A percentile compares a stretch with the other conserved stretches of the same genome.
These are phyloP conservation scores for Pollenia angustigena DNA, from an alignment of 2,888 invertebrate species.

Conservation along the genomic window DNA sequence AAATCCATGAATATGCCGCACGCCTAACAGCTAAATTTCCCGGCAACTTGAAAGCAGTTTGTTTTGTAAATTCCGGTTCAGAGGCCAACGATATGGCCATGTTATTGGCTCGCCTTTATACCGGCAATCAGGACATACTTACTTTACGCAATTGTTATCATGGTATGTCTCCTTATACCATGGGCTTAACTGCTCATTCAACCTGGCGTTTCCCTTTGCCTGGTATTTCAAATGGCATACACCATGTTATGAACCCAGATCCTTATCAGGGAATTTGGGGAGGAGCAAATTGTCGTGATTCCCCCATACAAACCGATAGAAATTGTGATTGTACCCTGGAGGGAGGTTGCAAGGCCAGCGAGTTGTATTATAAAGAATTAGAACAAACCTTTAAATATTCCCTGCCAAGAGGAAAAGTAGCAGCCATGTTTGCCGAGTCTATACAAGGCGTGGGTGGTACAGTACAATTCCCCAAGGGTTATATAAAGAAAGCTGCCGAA, in stretches of 20 bases:
- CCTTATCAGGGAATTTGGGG: slow-evolving; percentile 96
- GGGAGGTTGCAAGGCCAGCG: slow-evolving; percentile 89
- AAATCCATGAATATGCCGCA: slow-evolving; percentile 95
- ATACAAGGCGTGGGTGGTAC: slow-evolving; percentile 98
- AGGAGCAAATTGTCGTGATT: slow-evolving; percentile 94
- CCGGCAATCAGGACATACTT: slow-evolving; percentile 93
- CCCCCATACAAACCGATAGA: slow-evolving; percentile 89
- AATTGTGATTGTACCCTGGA: slow-evolving; percentile 87
- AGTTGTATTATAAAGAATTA: slow-evolving; percentile 92
- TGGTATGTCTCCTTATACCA: slow-evolving; percentile 93
- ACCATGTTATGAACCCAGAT: slow-evolving; percentile 96
- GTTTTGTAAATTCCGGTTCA: slow-evolving; percentile 97
- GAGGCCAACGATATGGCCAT: slow-evolving; percentile 98
- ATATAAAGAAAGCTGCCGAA: slow-evolving; percentile 91
- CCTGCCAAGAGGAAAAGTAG: slow-evolving; percentile 91
- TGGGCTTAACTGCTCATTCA: slow-evolving; percentile 92
- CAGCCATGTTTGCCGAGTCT: slow-evolving; percentile 96
- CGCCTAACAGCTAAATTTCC: slow-evolving; percentile 93
- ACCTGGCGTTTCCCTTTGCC: slow-evolving; percentile 92
- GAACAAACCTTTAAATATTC: slow-evolving; percentile 90
- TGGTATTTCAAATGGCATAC: slow-evolving; percentile 88
- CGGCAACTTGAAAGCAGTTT: slow-evolving; percentile 94
- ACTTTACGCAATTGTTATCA: slow-evolving; percentile 96
- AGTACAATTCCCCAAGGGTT: slow-evolving; percentile 96
- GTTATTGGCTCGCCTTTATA: slow-evolving; percentile 93